phyloP scores from a whole-genome alignment of 2,797 vertebrate species.

The Meda fulgida region DNA sequence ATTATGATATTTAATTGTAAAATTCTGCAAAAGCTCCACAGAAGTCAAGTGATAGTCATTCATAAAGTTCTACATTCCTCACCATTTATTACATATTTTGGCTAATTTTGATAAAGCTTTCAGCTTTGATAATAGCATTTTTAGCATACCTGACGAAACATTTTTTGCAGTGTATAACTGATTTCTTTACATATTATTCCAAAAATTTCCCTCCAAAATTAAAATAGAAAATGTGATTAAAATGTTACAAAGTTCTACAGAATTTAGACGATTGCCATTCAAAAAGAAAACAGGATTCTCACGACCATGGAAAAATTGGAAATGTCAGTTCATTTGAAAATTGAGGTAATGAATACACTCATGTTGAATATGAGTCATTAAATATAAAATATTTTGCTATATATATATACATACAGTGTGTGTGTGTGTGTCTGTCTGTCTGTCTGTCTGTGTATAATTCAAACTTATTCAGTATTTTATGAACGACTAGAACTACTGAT shows the following conservation, averaged over 20 bases:
- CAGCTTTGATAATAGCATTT: not conserved
- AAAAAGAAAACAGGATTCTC: no score
- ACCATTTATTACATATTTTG: not conserved
- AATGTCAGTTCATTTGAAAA: no score
- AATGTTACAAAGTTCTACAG: not conserved
- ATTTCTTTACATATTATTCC: not conserved
- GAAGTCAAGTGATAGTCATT: not conserved
- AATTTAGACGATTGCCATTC: no score
- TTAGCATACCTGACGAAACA: no score
- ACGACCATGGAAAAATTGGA: not conserved
- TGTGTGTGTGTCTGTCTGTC: no score
- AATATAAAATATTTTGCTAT: no score
- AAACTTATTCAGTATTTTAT: not conserved
- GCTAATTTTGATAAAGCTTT: not conserved
- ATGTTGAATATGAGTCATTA: no score
- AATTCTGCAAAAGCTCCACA: not conserved
- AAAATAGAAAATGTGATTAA: not conserved
- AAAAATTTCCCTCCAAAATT: no score
- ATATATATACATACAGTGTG: no score
- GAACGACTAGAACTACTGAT: not conserved
- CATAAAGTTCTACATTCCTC: no score
- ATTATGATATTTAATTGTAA: no score
- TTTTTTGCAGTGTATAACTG: not conserved
- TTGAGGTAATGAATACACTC: not conserved
- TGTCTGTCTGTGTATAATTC: not conserved